Conservation (phyloP, 2,113 vertebrate species). For the Beaufortia kweichowensis region DNA sequence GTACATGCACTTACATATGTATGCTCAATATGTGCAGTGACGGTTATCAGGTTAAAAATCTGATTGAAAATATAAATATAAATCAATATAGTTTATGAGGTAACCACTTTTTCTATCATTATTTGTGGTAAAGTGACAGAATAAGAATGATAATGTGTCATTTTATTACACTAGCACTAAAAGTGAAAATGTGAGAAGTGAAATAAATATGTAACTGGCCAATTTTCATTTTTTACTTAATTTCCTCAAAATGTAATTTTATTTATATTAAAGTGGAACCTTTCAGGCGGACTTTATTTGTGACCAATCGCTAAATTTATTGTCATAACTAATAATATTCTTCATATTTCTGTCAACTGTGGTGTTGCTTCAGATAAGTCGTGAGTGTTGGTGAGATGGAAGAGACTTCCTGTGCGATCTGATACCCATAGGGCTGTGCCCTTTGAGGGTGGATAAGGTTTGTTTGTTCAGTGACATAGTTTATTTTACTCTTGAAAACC, state of each 20-base stretch:
- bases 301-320: background rate
- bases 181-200: background rate
- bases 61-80: no score
- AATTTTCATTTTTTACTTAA: no score
- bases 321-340: background rate
- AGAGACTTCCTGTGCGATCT: slow-evolving; percentile 64
- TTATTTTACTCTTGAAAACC: slow-evolving; percentile 70
- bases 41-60: no score
- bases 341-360: slow-evolving; percentile 13
- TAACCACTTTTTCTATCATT: background rate
- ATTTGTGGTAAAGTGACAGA: background rate
- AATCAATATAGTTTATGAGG: no score
- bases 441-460: slow-evolving; percentile 69
- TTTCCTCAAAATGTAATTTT: background rate
- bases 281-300: background rate
- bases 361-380: slow-evolving; percentile 66
- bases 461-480: slow-evolving; percentile 72
- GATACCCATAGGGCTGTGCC: slow-evolving; percentile 60
- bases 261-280: no score
- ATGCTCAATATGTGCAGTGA: no score
- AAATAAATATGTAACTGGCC: no score
- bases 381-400: slow-evolving; percentile 60
- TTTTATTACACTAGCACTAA: background rate
- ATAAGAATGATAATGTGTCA: background rate
- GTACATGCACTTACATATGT: no score